Percentiles rank a stretch among this genome's conserved stretches.
phyloP scores from a whole-genome alignment of 1,140 invertebrate genomes.

The Metopolophium dirhodum region DNA sequence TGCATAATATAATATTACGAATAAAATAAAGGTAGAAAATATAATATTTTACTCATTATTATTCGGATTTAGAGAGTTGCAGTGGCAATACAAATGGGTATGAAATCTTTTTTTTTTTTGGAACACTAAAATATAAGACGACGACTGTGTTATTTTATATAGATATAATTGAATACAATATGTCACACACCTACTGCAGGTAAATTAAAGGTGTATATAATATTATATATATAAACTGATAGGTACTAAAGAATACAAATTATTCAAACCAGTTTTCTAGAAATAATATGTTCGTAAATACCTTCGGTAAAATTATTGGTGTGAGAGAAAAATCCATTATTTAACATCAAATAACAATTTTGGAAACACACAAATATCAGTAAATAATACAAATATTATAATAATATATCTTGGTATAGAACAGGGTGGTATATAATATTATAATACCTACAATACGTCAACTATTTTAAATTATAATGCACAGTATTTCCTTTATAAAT shows the following conservation, averaged over 20 bases:
- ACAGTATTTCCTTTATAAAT: neutral
- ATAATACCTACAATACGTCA: neutral
- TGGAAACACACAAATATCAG: neutral
- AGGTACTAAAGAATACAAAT: neutral
- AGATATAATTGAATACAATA: neutral
- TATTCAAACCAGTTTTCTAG: slow-evolving; percentile 22
- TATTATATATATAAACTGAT: neutral
- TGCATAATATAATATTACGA: neutral
- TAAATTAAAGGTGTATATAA: neutral
- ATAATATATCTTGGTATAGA: neutral
- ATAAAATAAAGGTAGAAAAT: neutral
- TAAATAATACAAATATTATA: neutral
- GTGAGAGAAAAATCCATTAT: slow-evolving; percentile 1
- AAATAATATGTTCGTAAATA: neutral
- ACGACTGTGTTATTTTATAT: neutral
- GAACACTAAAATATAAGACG: neutral
- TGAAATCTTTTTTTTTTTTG: neutral
- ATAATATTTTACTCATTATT: neutral
- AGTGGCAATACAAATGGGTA: neutral
- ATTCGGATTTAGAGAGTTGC: neutral
- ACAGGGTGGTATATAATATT: neutral
- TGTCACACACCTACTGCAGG: neutral
- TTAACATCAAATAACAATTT: neutral
- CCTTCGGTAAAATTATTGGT: neutral
- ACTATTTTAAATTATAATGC: neutral